Evolutionary conservation across 2,113 vertebrate species (phyloP).

Genomic region (Rhodinocichla rosea): DNA sequence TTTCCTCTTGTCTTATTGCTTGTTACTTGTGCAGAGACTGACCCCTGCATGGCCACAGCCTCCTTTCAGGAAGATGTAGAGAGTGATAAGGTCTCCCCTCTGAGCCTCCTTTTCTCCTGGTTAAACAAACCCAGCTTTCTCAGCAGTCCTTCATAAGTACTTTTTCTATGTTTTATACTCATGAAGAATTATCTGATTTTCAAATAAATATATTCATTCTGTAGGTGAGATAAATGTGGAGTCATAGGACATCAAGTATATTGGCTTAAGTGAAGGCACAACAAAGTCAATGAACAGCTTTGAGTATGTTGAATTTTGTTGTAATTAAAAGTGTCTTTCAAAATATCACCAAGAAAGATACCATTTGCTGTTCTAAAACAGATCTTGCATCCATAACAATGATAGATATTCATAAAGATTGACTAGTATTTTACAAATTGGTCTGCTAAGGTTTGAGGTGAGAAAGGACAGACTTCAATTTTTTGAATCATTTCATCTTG

Average conservation of each 20-base stretch:
- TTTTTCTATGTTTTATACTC: background rate
- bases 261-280: background rate
- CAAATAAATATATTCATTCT: background rate
- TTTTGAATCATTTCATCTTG: background rate
- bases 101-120: background rate
- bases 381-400: background rate
- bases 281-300: background rate
- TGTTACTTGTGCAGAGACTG: background rate
- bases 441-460: background rate
- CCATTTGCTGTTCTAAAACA: background rate
- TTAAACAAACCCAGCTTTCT: background rate
- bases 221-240: background rate
- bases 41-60: rapidly evolving
- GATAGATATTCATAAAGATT: background rate
- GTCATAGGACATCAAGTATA: background rate
- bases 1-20: background rate
- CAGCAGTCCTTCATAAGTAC: background rate
- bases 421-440: background rate
- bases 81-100: background rate
- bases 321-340: background rate
- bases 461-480: background rate
- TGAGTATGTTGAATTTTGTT: background rate
- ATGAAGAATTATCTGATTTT: background rate
- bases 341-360: background rate
- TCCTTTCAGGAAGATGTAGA: background rate